A percentile compares a stretch with the other conserved stretches of the same genome.
phyloP scores from a whole-genome alignment of 2,797 vertebrate species.

The Serranus cabrilla region DNA sequence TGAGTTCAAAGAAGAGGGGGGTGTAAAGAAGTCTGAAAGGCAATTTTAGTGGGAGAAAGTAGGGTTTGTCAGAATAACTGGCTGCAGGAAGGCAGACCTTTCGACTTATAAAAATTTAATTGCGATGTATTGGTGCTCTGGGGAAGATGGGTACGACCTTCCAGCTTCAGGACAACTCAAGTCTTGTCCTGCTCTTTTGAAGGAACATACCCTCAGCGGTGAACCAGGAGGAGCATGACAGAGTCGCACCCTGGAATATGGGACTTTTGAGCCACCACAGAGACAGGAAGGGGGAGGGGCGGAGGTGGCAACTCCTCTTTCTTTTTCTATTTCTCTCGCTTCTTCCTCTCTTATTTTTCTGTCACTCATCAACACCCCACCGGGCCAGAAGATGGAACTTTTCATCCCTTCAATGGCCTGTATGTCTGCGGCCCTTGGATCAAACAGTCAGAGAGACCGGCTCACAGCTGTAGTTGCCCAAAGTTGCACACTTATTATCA shows the following conservation, averaged over 20 bases:
- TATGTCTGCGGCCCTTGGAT: slow-evolving; percentile 90
- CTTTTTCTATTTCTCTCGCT: slow-evolving; percentile 1
- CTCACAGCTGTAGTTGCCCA: slow-evolving; percentile 61
- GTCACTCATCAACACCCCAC: slow-evolving; percentile 49
- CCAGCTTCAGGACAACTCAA: slow-evolving; percentile 35
- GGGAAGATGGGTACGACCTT: slow-evolving; percentile 43
- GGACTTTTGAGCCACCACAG: slow-evolving; percentile 42
- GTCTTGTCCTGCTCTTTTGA: slow-evolving; percentile 26
- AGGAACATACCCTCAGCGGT: slow-evolving; percentile 17
- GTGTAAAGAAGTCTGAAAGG: slow-evolving; percentile 20
- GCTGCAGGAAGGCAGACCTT: slow-evolving; percentile 26
- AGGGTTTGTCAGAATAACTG: slow-evolving; percentile 39
- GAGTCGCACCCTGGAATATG: slow-evolving; percentile 36
- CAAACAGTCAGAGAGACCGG: slow-evolving; percentile 87
- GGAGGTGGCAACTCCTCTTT: slow-evolving; percentile 25
- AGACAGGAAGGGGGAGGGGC: slow-evolving; percentile 43
- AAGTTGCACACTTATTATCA: not conserved
- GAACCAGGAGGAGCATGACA: slow-evolving; percentile 57
- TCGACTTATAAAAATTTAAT: slow-evolving; percentile 53
- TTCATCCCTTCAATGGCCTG: slow-evolving; percentile 93
- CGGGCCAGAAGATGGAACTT: slow-evolving; percentile 84
- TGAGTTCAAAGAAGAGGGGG: slow-evolving; percentile 18
- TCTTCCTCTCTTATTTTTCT: slow-evolving; percentile 17
- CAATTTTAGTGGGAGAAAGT: slow-evolving; percentile 2
- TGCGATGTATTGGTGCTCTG: slow-evolving; percentile 25